Evolutionary conservation across 2,113 vertebrate genomes (phyloP), one percentile per base, ranked within the genome.

Genomic region (Limnothrissa miodon): DNA sequence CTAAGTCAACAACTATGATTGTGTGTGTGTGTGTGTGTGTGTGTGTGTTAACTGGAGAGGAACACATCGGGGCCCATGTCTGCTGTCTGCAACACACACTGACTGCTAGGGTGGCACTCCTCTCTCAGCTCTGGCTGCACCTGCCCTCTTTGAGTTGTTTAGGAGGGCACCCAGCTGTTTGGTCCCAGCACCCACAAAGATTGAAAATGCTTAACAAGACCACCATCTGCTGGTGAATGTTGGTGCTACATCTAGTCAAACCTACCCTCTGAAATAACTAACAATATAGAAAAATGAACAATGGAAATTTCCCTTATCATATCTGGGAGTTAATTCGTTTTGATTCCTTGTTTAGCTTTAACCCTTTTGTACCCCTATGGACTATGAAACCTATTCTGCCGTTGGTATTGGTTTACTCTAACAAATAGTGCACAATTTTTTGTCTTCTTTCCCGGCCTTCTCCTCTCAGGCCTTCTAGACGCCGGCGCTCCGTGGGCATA

Each of bases 401-500:
- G 36, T 13, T 21, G 5, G 17, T 83, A 4, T 89, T 90, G 85
- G 79, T 88, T 83, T 83, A 62, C 81, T 78, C 45, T 83, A 78
- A 36, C 39, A n/a, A 2, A 25, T 19, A 19, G 42, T 5, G 33
- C 21, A 8, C 23, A 19, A 19, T 21, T 25, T 6, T 29, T 21
- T 59, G 33, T 78, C 13, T 23, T 2, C 21, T 33, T 17, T 15
- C 51, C 0, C 11, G 11, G 39, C 11, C 46, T 39, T 39, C 42
- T 29, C 53, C 44, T 42, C 1, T 39, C 81, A 99, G 98, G 89
- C 95, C 96, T 0, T 92, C 95, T 0, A 94, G 97, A 2, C 96
- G 93, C 0, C 95, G 97, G 0, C 94, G 98, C 81, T 97, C 98
- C 25, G 92, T 95, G 25, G 94, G 94, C 0, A 82, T 93, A 2